Evolutionary conservation across 2,888 invertebrate species (phyloP), one percentile per base, ranked within the genome.

Genomic region (Vesta saturnalis): DNA sequence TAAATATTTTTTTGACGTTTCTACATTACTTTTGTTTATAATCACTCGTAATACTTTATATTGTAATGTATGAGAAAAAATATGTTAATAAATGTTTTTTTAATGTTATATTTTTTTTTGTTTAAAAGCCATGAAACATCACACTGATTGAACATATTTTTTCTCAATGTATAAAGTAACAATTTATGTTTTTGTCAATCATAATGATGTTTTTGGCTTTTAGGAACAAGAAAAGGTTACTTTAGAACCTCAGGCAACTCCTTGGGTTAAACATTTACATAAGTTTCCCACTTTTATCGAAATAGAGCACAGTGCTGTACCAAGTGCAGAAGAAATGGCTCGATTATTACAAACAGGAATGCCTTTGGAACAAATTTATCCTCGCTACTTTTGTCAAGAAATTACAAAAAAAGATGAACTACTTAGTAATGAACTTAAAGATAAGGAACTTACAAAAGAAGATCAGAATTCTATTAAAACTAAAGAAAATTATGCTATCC

Each of bases 231-330:
- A 57, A 21, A 49, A 56, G 47, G 12, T 39, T 19, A 10, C 14
- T 19, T 18, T 84, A 83, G 81, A 85, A 18, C 19, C 52, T n/a
- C 52, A 19, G 84, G 85, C 77, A 15, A 46, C 67, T 58, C 76
- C 72, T 72, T 78, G 46, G 55, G 73, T 76, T 76, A 75, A 78
- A 78, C 84, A 84, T 79, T 76, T 83, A 74, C 85, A 87, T 83
- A 84, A 87, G 79, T 85, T 80, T 79, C 88, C 88, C 78, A 81
- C 83, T 73, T 88, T 87, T 83, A 80, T 77, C 70, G 87, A 86
- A 82, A 82, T 88, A 70, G 88, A 88, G 84, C 70, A 60, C 76
- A 87, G 85, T 74, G 54, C 76, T n/a, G 78, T 76, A 14, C 80
- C 81, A 22, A 79, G 74, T 56, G 63, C 74, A 0, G 58, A 56